phyloP scores from a whole-genome alignment of 1,140 invertebrate species.

The Tetranychus cinnabarinus region DNA sequence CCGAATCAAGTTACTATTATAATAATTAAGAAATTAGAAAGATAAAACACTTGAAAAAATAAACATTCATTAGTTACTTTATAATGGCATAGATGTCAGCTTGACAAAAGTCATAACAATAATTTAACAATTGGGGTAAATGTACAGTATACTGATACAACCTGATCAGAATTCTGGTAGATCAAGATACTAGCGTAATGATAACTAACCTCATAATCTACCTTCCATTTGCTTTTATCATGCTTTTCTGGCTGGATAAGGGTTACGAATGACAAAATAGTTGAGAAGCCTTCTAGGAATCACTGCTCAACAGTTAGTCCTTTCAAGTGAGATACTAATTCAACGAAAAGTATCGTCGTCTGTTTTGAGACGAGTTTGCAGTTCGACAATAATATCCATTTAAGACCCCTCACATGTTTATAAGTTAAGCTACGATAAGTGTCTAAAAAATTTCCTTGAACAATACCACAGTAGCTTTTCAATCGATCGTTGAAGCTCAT shows the following conservation, averaged over 20 bases:
- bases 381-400: constrained; percentile 47
- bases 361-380: constrained; percentile 53
- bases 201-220: constrained; percentile 8
- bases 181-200: not conserved
- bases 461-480: constrained; percentile 17
- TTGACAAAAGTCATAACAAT: not conserved
- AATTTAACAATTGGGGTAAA: too few relatives aligned
- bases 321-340: constrained; percentile 37
- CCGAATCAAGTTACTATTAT: too few relatives aligned
- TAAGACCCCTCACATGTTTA: constrained; percentile 64
- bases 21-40: not conserved
- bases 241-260: constrained; percentile 11
- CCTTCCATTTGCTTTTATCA: constrained; percentile 22
- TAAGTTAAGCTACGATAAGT: constrained; percentile 57
- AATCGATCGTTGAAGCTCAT: constrained; percentile 7
- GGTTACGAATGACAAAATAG: constrained; percentile 12
- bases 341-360: constrained; percentile 61
- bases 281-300: constrained; percentile 10
- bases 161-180: too few relatives aligned
- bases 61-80: not conserved
- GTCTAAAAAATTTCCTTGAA: constrained; percentile 41
- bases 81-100: not conserved
- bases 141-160: too few relatives aligned
- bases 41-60: constrained; percentile 14
- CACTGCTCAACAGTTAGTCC: constrained; percentile 5